Base-by-base conservation (phyloP, 1,140 invertebrate species). In the Drosophila pandora region DNA sequence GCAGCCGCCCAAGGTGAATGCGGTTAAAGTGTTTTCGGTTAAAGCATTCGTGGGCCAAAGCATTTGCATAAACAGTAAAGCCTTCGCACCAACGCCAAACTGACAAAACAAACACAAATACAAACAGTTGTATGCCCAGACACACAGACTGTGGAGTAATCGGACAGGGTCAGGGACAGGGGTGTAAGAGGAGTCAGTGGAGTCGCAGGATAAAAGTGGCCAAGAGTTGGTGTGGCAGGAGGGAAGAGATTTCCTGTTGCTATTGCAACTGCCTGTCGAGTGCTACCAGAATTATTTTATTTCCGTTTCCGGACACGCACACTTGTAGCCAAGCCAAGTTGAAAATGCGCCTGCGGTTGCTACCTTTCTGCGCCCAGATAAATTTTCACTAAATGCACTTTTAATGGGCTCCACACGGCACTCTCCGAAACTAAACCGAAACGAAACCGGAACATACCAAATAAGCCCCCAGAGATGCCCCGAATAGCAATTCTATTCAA, bases 11-110 rank as follows among this genome's bases (percentile, higher is more conserved):
- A 85, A 87, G 82, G 82, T 85, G 83, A 85, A 88, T 85, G 83
- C 59, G 82, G 82, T 87, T 87, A 85, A 85, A 85, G 83, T 88
- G 83, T 87, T 85, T 85, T 85, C 60, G 76, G 83, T 85, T 87
- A 87, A 87, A 81, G 78, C 78, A 76, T 39, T 72, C 64, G 48
- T 77, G 58, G 78, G 76, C 67, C 59, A 81, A 74, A 77, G 77
- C 68, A 88, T 88, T 88, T 88, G 83, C 83, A 87, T 87, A 83
- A 87, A 83, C 71, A 77, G 56, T 49, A 50, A 60, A 73, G 70
- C 62, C 65, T 77, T 59, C 41, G 74, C 62, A 61, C 58, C 80
- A 59, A 58, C 10, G 73, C 39, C 73, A 59, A 56, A 56, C 70
- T 56, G 28, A 43, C 52, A 55, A 63, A 17, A 58, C 57, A 67